Conservation (phyloP, 2,797 vertebrate genomes). For the Knipowitschia caucasica region DNA sequence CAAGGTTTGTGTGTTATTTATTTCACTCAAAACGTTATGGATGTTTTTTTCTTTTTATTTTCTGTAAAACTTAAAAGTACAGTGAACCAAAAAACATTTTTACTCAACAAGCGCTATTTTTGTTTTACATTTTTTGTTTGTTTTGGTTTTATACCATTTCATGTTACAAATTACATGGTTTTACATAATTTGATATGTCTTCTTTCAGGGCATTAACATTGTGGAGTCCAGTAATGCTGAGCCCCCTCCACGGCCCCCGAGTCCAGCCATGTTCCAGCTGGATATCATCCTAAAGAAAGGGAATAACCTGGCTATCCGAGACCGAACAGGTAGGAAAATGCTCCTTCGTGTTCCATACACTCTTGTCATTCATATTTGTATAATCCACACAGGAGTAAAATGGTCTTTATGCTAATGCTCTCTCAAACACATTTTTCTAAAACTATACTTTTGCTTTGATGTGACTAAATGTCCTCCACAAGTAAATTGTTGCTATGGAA, state of each 20-base stretch:
- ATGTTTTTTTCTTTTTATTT: no score
- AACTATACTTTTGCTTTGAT: conserved; percentile 9
- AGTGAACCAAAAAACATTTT: no score
- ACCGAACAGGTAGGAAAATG: conserved; percentile 85
- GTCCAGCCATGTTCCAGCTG: conserved; percentile 91
- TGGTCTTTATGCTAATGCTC: not conserved
- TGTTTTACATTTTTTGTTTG: no score
- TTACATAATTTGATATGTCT: conserved; percentile 16
- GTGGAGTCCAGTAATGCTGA: conserved; percentile 85
- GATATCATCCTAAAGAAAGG: conserved; percentile 89
- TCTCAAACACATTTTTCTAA: conserved; percentile 4
- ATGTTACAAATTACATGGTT: no score
- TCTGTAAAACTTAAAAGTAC: no score
- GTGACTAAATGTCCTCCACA: not conserved
- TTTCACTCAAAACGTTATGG: no score
- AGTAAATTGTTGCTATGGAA: conserved; percentile 12
- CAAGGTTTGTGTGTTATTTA: no score
- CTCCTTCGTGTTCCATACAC: conserved; percentile 10
- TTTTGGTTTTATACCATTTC: no score
- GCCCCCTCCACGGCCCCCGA: conserved; percentile 57
- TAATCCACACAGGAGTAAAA: conserved; percentile 14
- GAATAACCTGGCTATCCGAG: conserved; percentile 89
- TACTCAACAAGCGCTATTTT: no score
- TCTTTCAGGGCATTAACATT: conserved; percentile 79
- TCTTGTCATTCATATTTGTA: conserved; percentile 18